Evolutionary conservation across 2,797 vertebrate genomes (phyloP), one percentile per base, ranked within the genome.

Genomic region (Diglossa cyanea): DNA sequence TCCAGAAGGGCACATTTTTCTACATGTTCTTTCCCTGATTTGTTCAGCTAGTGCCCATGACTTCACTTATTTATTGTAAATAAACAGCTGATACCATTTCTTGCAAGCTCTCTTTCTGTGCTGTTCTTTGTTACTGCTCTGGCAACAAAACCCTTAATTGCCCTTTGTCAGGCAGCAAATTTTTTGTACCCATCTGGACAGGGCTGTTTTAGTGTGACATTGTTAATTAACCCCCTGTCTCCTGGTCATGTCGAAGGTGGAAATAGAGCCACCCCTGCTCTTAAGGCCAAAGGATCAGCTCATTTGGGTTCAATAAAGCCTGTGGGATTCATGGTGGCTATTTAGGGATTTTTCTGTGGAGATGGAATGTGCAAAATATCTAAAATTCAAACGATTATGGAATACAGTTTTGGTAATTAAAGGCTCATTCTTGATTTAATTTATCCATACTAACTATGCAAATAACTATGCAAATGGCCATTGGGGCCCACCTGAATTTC

Each of bases 51-150:
- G 73, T 63, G 61, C 71, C 80, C 85, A 96, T 95, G 89, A 96
- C 86, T 96, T 96, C 87, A 96, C 86, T 93, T 94, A 97, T 96
- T 97, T 97, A 90, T 94, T 93, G 92, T 95, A 96, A 95, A 94
- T 93, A 95, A 94, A 93, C 93, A 97, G 90, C 88, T 95, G 95
- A 95, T 95, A 85, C 70, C 30, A 53, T 95, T 96, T 94, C 88
- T 96, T 97, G 76, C 77, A 84, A 70, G 89, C 90, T 86, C 81
- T 76, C 72, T 80, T 84, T 97, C 94, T 94, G 87, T 95, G 83
- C 81, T 2, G 11, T 30, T 85, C 89, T 95, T 96, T 95, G 94
- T 95, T 95, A 83, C 88, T 85, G 76, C 78, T 94, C 88, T 94
- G 93, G 90, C 93, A 94, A 88, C 76, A 88, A 76, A 96, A 91